Conservation (phyloP, 2,888 invertebrate genomes). For the Hirtodrosophila histrioides region DNA sequence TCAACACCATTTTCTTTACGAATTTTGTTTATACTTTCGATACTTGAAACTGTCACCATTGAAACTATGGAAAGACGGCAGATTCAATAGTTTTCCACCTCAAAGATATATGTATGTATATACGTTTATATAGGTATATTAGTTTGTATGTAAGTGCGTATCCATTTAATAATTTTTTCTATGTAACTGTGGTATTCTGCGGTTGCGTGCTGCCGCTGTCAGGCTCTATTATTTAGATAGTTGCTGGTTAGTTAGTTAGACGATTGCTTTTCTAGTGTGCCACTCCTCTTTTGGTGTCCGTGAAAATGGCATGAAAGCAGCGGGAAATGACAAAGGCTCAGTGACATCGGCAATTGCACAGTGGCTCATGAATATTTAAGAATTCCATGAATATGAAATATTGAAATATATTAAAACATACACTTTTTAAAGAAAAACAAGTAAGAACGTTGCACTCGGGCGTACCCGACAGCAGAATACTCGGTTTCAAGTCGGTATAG, state of each 20-base stretch:
- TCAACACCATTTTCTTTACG: no score
- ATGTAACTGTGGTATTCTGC: constrained; percentile 21
- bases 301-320: constrained; percentile 67
- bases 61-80: no score
- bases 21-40: no score
- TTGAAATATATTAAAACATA: neutral
- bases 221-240: constrained; percentile 60
- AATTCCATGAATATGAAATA: neutral
- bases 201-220: constrained; percentile 57
- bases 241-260: constrained; percentile 43
- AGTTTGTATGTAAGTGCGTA: constrained; percentile 17
- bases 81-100: no score
- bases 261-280: constrained; percentile 40
- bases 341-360: constrained; percentile 36
- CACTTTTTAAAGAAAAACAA: neutral
- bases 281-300: constrained; percentile 66
- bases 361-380: constrained; percentile 11
- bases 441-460: no score
- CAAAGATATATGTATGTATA: constrained; percentile 3
- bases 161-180: no score
- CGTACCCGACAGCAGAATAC: no score
- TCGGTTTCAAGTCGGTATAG: no score
- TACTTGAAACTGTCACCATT: no score
- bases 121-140: no score
- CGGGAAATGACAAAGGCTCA: constrained; percentile 58